Evolutionary conservation across 2,888 invertebrate species (phyloP).

Genomic region (Idaea biselata): DNA sequence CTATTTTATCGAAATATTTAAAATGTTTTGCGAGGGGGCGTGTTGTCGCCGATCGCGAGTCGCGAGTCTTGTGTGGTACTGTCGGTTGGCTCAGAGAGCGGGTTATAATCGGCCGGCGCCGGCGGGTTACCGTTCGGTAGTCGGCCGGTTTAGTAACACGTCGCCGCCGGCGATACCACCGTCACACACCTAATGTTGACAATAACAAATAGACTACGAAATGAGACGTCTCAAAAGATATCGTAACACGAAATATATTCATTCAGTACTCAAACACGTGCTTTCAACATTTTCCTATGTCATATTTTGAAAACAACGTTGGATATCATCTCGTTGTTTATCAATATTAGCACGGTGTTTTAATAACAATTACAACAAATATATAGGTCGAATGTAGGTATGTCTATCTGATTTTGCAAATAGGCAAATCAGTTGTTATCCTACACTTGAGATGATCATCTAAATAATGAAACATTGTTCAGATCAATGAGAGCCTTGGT

Average conservation of each 20-base stretch:
- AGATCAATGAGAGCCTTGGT: too few relatives aligned
- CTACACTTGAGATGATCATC: too few relatives aligned
- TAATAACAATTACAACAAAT: not conserved
- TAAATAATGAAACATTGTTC: too few relatives aligned
- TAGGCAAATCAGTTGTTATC: too few relatives aligned
- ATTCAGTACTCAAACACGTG: not conserved
- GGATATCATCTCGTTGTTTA: not conserved
- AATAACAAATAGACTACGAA: conserved; percentile 28
- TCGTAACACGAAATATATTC: not conserved
- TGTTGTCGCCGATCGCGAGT: not conserved
- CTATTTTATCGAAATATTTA: not conserved
- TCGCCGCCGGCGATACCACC: not conserved
- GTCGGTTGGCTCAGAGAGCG: not conserved
- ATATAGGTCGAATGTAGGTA: not conserved
- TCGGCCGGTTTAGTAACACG: not conserved
- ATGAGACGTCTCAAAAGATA: conserved; percentile 3
- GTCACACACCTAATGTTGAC: conserved; percentile 14
- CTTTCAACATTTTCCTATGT: not conserved
- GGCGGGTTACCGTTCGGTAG: not conserved
- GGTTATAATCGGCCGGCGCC: not conserved
- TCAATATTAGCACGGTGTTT: not conserved
- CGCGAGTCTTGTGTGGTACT: not conserved
- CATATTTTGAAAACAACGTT: not conserved
- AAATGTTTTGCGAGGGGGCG: not conserved
- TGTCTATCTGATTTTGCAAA: too few relatives aligned